Evolutionary conservation across 2,113 vertebrate genomes (phyloP), one percentile per base, ranked within the genome.

Genomic region (Kryptolebias marmoratus): DNA sequence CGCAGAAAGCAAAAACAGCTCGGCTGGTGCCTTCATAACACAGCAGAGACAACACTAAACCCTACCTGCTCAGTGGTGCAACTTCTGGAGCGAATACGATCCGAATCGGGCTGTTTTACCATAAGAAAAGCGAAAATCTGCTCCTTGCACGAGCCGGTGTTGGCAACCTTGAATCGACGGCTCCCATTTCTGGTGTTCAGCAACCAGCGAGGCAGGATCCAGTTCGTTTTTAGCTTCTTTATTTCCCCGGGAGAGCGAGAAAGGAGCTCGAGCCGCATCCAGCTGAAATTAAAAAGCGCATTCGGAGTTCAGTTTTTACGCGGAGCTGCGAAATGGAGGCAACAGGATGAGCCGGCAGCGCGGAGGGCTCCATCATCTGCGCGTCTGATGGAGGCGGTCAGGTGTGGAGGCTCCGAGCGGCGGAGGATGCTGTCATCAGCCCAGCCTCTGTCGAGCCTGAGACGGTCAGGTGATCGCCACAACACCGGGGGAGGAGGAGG

Each of bases 341-440:
- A 32, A 22, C 57, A 16, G 79, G 69, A 82, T 12, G 69, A 76
- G 36, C 86, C 79, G 76, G 79, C 75, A 65, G 81, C 76, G 30
- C 64, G 57, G 53, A 71, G 63, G 76, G 81, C 83, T 82, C 78
- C 82, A 84, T 84, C 81, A 49, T 80, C 73, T 64, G 67, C 65
- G 83, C 71, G 36, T 83, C 73, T 77, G 86, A 87, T 68, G 73
- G 80, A 88, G 85, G 49, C 86, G 28, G 73, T 86, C 89, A 92
- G 90, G 91, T 92, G 88, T 80, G 67, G 66, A 80, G 82, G 69
- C 63, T 54, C 36, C 2, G 80, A 61, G 69, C 71, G 64, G 66
- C 42, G 71, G 84, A 79, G 83, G 81, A 83, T 79, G 84, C 84
- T 79, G 87, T 88, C 87, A 78, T 81, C 80, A 84, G 73, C 71